phyloP scores from a whole-genome alignment of 2,888 invertebrate species.

The Mesorhabditis spiculigera region DNA sequence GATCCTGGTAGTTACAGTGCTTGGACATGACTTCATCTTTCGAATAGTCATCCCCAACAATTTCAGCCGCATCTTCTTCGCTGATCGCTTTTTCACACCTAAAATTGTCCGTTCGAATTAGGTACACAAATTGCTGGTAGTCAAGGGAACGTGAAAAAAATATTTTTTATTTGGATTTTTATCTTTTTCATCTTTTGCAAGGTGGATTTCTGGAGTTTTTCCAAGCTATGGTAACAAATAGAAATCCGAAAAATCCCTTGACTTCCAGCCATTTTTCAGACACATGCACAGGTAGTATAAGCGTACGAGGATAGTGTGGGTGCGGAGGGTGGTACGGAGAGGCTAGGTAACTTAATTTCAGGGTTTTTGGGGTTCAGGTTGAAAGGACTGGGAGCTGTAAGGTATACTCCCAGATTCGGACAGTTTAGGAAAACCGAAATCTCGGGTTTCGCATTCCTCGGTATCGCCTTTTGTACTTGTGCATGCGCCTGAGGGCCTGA shows the following conservation, averaged over 20 bases:
- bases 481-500: constrained; percentile 5
- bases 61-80: constrained; percentile 37
- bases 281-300: background rate
- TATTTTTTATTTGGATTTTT: too few relatives aligned
- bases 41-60: constrained; percentile 41
- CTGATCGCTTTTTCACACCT: constrained; percentile 51
- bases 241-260: too few relatives aligned
- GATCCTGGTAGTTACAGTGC: constrained; percentile 36
- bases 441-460: constrained; percentile 1
- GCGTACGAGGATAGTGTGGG: background rate
- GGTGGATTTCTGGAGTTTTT: too few relatives aligned
- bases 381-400: constrained; percentile 11
- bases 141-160: too few relatives aligned
- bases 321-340: too few relatives aligned
- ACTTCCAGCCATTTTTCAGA: background rate
- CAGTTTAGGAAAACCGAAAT: too few relatives aligned
- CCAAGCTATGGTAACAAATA: too few relatives aligned
- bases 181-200: too few relatives aligned
- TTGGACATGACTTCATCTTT: constrained; percentile 19
- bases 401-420: too few relatives aligned
- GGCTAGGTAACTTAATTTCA: too few relatives aligned
- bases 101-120: background rate
- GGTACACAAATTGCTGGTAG: background rate
- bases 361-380: constrained; percentile 12
- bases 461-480: background rate